Base-by-base conservation (phyloP, 2,113 vertebrate genomes). In the Mormyrus lacerda region DNA sequence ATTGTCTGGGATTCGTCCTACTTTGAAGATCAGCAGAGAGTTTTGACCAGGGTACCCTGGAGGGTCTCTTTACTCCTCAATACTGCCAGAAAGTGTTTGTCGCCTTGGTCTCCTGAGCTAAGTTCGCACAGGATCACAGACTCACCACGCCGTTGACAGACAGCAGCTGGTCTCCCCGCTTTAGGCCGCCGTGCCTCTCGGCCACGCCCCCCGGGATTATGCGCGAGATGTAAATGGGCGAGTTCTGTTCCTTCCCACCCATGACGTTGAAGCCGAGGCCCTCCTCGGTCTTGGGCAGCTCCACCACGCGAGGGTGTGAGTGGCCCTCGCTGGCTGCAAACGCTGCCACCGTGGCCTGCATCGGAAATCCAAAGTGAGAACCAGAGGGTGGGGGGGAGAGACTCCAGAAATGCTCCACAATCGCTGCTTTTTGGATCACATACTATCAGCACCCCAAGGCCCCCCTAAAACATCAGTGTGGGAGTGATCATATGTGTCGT, bases 241-340 rank as follows among this genome's bases (percentile, higher is more conserved):
- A 99, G 93, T 99, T 99, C 92, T 99, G 98, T 90, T 99, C 98
- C 92, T 99, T 99, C 92, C 98, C 98, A 84, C 98, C 98, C 98
- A 99, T 99, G 90, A 99, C 98, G 31, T 99, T 99, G 94, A 99
- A 99, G 91, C 98, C 98, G 91, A 99, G 96, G n/a, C 98, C 98
- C 94, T 99, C 98, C 88, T 99, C 98, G 0, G 97, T 99, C 95
- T 99, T 99, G 83, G 98, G 98, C 51, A 99, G 96, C 93, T 99
- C 98, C 39, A 99, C 98, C 91, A 99, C 98, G 86, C 98, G 95
- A 0, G 98, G 98, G 94, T 99, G 98, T 35, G 98, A 99, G 94
- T 99, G 98, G 91, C 98, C 98, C 96, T 99, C 98, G 0, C 98
- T 99, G 91, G 98, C 98, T 90, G 98, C 98, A 92, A 99, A 99